Conservation (phyloP, 2,888 invertebrate genomes). For the Drosophila longiperda region DNA sequence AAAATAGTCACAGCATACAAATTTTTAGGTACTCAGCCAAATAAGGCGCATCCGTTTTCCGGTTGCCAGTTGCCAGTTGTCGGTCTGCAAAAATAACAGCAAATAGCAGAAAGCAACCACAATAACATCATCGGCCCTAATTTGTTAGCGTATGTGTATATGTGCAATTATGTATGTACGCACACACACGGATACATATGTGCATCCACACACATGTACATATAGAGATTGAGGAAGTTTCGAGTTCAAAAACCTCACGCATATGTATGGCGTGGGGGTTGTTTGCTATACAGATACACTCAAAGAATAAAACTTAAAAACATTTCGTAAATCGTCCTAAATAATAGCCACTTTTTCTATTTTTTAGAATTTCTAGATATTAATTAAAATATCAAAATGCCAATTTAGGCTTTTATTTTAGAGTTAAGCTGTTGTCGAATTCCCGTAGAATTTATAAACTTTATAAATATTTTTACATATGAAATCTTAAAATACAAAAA, state of each 20-base stretch:
- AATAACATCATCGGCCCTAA: slow-evolving; percentile 46
- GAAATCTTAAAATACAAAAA: not conserved
- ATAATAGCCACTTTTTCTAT: not conserved
- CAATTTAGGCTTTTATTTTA: no score
- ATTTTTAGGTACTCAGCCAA: slow-evolving; percentile 50
- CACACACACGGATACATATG: not conserved
- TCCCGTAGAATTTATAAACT: not conserved
- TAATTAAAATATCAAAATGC: not conserved
- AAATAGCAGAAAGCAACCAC: slow-evolving; percentile 16
- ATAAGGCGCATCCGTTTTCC: slow-evolving; percentile 78
- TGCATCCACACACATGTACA: not conserved
- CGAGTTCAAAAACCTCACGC: slow-evolving; percentile 62
- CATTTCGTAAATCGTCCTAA: not conserved
- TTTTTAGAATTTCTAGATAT: not conserved
- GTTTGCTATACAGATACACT: slow-evolving; percentile 1
- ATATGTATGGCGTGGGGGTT: slow-evolving; percentile 25
- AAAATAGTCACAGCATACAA: slow-evolving; percentile 49
- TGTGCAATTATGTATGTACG: not conserved
- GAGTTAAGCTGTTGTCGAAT: no score
- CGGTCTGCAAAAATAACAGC: slow-evolving; percentile 43
- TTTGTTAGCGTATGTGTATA: slow-evolving; percentile 8
- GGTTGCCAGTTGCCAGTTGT: slow-evolving; percentile 34
- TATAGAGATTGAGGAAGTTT: slow-evolving; percentile 12
- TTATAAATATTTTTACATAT: not conserved
- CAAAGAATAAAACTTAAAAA: not conserved